Percentiles rank a stretch among this genome's conserved stretches.
Conservation (phyloP, 2,888 invertebrate species). For the Augiades crinisus region DNA sequence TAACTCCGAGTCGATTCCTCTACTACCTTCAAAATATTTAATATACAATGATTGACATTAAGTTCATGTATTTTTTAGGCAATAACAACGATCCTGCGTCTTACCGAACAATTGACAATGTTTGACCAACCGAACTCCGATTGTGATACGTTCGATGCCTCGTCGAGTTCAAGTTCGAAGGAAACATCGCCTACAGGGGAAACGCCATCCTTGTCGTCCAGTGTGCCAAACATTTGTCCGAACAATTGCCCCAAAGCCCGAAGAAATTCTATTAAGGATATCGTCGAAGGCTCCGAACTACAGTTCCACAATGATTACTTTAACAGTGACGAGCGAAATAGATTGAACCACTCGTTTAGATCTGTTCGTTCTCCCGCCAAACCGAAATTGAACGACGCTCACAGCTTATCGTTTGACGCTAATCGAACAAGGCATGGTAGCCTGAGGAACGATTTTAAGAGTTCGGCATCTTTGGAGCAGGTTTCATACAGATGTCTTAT, state of each 20-base stretch:
- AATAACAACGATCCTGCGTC: constrained; percentile 87
- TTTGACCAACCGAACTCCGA: constrained; percentile 86
- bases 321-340: constrained; percentile 52
- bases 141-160: constrained; percentile 83
- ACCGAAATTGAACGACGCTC: constrained; percentile 44
- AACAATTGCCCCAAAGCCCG: constrained; percentile 37
- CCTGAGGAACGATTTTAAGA: constrained; percentile 52
- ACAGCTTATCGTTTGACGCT: constrained; percentile 54
- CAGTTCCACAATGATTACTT: constrained; percentile 69
- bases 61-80: constrained; percentile 71
- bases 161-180: constrained; percentile 79
- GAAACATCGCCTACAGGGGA: constrained; percentile 83
- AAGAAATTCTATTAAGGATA: constrained; percentile 40
- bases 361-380: constrained; percentile 51
- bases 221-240: constrained; percentile 55
- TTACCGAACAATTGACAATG: constrained; percentile 88
- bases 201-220: constrained; percentile 54
- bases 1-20: too few species aligned
- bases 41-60: neutral
- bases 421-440: constrained; percentile 50
- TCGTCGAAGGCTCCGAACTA: constrained; percentile 46
- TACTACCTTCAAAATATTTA: too few species aligned
- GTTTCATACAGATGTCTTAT: constrained; percentile 57
- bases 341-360: constrained; percentile 56
- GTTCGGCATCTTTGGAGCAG: constrained; percentile 59